These are phyloP conservation scores for Ephydatia muelleri DNA, from an alignment of 37 sponge, comb jelly and placozoan genomes.

Conservation along the genomic window DNA sequence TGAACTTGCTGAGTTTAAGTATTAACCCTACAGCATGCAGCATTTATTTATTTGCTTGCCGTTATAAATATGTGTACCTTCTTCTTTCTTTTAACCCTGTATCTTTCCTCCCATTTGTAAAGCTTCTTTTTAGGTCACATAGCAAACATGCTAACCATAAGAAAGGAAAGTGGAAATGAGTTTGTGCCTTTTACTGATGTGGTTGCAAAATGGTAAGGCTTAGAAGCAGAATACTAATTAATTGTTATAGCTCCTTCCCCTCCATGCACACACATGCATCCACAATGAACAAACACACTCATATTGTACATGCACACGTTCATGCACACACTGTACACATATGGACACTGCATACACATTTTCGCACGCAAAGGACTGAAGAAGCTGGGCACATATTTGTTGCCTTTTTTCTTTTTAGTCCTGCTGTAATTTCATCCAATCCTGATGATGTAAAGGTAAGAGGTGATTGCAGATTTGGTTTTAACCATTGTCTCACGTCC, in stretches of 20 bases:
- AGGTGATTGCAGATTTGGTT: too few relatives aligned
- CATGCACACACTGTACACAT: too few relatives aligned
- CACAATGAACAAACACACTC: too few relatives aligned
- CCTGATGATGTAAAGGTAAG: background rate
- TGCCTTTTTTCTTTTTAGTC: background rate
- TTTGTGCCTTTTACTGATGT: background rate
- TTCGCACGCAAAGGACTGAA: background rate
- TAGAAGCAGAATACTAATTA: background rate
- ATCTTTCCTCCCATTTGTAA: background rate
- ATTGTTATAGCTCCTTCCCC: too few relatives aligned
- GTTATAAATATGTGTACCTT: too few relatives aligned
- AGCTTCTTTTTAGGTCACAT: background rate
- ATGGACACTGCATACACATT: background rate
- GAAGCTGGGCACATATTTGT: background rate
- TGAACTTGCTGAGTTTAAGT: too few relatives aligned
- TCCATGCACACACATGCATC: too few relatives aligned
- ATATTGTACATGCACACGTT: too few relatives aligned
- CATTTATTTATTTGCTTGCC: too few relatives aligned
- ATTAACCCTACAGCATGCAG: too few relatives aligned
- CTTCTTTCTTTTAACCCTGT: too few relatives aligned
- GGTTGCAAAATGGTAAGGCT: background rate
- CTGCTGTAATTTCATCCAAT: background rate
- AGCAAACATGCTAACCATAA: background rate
- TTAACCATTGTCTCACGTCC: too few relatives aligned
- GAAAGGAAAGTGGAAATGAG: background rate